phyloP scores from a whole-genome alignment of 2,113 vertebrate genomes.

The Malurus elegans region DNA sequence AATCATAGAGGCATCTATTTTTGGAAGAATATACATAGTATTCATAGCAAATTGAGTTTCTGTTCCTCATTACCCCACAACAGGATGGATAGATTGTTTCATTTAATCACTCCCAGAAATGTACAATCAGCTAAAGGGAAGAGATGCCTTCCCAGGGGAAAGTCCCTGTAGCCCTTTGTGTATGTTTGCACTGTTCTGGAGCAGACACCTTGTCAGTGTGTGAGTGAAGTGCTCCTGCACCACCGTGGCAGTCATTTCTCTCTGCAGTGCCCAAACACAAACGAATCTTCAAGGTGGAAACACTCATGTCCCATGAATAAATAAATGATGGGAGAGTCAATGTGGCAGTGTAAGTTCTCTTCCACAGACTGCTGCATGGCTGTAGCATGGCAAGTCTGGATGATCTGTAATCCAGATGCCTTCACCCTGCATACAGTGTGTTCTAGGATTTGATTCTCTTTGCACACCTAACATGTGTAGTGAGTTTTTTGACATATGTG shows the following conservation, averaged over 20 bases:
- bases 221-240: background rate
- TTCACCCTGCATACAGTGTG: background rate
- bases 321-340: background rate
- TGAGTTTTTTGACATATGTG: background rate
- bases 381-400: background rate
- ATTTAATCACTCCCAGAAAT: background rate
- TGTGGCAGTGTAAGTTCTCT: background rate
- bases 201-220: background rate
- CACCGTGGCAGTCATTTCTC: background rate
- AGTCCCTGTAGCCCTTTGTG: accelerated
- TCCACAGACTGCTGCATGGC: background rate
- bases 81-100: background rate
- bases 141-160: background rate
- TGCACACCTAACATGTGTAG: background rate
- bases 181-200: background rate
- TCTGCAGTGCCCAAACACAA: background rate
- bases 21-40: background rate
- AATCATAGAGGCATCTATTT: background rate
- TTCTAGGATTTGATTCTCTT: background rate
- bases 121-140: background rate
- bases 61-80: background rate
- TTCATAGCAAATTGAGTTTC: background rate
- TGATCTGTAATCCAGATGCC: background rate
- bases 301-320: background rate
- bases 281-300: background rate